Base-by-base conservation (phyloP, 2,797 vertebrate species). In the Heteromormyrus szaboi region DNA sequence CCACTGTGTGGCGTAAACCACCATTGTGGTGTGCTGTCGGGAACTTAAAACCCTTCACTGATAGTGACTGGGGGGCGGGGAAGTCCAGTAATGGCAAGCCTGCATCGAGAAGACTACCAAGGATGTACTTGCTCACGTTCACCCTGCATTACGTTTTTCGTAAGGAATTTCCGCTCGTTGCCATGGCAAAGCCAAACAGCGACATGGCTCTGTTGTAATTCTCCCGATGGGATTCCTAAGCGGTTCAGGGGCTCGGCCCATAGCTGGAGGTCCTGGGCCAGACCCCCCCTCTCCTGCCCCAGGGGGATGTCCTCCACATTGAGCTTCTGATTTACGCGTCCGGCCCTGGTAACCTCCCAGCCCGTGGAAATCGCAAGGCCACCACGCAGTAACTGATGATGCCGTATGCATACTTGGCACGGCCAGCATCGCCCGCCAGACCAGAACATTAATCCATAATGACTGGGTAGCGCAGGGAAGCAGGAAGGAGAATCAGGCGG, bases 171-270 rank as follows among this genome's bases (percentile, higher is more conserved):
- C 46, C 8, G 7, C 22, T 33, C 59, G 48, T n/a, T n/a, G 59
- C 11, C 14, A 50, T 41, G 56, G 44, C 46, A 41, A 29, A 9
- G 44, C 25, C 46, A n/a, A 68, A 72, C 81, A 85, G 29, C 29
- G 17, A 44, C 41, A 88, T 88, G 85, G 89, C 92, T 93, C 85
- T 50, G 50, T 25, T 76, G 68, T 41, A 81, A 86, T 86, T 41
- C 72, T 44, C 76, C 86, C 17, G 33, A 0, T 3, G 53, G 89
- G 89, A 89, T 90, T 89, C 85, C 81, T 90, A 89, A 72, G 3
- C 19, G 65, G 68, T 86, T 14, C 12, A 9, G 37, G 56, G 54
- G 37, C 22, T 46, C 17, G 25, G 53, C 4, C 22, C 25, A 29
- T 25, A 65, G 62, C 62, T 9, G 62, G 22, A 29, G 62, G 65